Conservation (phyloP, 2,888 invertebrate genomes). For the Drosophila acutilabella region DNA sequence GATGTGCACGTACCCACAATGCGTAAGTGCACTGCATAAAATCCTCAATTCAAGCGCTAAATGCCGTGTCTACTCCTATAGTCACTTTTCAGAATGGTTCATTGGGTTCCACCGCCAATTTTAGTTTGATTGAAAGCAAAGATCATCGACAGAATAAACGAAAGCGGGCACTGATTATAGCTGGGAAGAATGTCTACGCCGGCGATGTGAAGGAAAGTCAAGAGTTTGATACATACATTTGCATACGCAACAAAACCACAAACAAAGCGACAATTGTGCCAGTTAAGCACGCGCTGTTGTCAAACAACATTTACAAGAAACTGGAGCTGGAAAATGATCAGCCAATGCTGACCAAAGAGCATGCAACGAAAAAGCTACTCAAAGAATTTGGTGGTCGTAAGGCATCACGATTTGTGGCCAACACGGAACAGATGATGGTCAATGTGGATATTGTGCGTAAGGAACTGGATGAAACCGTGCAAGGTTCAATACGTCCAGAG, state of each 20-base stretch:
- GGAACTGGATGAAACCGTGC: constrained; percentile 78
- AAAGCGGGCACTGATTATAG: constrained; percentile 67
- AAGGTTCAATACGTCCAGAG: constrained; percentile 44
- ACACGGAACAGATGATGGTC: constrained; percentile 78
- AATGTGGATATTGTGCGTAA: constrained; percentile 80
- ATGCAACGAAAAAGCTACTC: constrained; percentile 62
- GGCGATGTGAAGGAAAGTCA: constrained; percentile 63
- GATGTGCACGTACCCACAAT: constrained; percentile 64
- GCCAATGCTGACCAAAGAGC: constrained; percentile 59
- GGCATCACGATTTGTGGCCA: constrained; percentile 70
- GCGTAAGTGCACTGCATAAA: constrained; percentile 61
- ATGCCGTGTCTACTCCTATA: constrained; percentile 26
- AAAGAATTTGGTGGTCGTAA: constrained; percentile 83
- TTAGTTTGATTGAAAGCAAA: constrained; percentile 48
- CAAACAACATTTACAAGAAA: constrained; percentile 76
- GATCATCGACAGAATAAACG: constrained; percentile 16
- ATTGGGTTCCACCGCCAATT: constrained; percentile 61
- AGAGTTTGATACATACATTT: constrained; percentile 79
- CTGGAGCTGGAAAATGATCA: constrained; percentile 50
- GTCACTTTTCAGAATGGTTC: constrained; percentile 84
- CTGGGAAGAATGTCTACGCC: constrained; percentile 71
- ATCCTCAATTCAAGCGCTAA: not conserved
- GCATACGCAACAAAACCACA: constrained; percentile 79
- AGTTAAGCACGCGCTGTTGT: constrained; percentile 74
- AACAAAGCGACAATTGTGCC: constrained; percentile 82